Base-by-base conservation (phyloP, 2,113 vertebrate genomes). In the Coptodon bakossiorum region DNA sequence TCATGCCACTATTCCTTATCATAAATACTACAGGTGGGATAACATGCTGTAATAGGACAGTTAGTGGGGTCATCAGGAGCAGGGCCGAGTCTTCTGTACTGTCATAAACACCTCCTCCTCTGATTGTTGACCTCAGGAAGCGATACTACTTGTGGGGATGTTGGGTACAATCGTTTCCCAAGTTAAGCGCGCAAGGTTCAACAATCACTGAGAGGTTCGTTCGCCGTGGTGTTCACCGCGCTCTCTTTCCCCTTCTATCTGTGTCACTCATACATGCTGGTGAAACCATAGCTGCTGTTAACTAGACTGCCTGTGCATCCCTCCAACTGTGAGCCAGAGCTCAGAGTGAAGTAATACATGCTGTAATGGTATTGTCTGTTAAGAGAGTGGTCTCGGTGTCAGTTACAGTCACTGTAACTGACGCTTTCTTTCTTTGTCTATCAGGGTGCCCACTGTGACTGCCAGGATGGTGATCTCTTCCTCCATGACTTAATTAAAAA, bases 401-500 rank as follows among this genome's bases (percentile, higher is more conserved):
- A 71, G 24, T 29, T 82, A 27, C 73, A 83, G 88, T 68, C 86
- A 29, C 48, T 43, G 48, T 59, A 83, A 22, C 56, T 17, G 29
- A 78, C 45, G 10, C 48, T 76, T 43, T 83, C 52, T 71, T 24
- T 83, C 56, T 40, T 50, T 68, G 40, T 88, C 13, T 45, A 40
- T 85, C 82, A 31, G 11, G 24, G 81, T 84, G 54, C 80, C 81
- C 82, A 48, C 36, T 27, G 73, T 61, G 85, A 40, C 63, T 91
- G 38, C 50, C 80, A 79, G 45, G 85, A n/a, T 57, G 6, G 8
- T 45, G 34, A 87, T 66, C 40, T 76, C 76, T 61, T 79, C 76
- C 81, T 83, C 73, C 50, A 31, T 43, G 16, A 92, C 66, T 90
- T 89, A 88, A 89, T 83, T 89, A 59, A 63, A 85, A 86, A 82